These are phyloP conservation scores for Volucella zonaria DNA, from an alignment of 2,888 invertebrate species.

Conservation along the genomic window DNA sequence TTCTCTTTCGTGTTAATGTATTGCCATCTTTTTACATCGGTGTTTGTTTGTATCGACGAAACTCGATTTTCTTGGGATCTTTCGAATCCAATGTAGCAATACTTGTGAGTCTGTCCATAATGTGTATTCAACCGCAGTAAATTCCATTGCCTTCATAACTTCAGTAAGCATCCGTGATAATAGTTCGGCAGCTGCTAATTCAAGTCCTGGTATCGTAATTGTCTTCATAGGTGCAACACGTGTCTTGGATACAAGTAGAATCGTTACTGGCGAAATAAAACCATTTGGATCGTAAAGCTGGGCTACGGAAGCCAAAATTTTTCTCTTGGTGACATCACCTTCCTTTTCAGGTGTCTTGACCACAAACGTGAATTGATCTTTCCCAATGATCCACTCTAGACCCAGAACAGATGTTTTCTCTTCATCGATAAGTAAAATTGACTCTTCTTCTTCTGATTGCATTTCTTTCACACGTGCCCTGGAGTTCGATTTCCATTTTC, in stretches of 20 bases:
- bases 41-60: slow-evolving; percentile 19
- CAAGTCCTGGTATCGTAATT: slow-evolving; percentile 42
- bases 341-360: slow-evolving; percentile 33
- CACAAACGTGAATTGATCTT: slow-evolving; percentile 32
- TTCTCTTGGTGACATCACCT: slow-evolving; percentile 41
- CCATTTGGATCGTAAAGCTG: slow-evolving; percentile 75
- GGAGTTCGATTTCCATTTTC: slow-evolving; percentile 49
- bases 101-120: slow-evolving; percentile 57
- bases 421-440: slow-evolving; percentile 40
- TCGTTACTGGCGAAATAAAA: slow-evolving; percentile 68
- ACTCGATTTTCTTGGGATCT: slow-evolving; percentile 35
- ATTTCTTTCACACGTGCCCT: slow-evolving; percentile 19
- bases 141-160: slow-evolving; percentile 15
- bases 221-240: slow-evolving; percentile 49
- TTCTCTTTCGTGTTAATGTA: no score
- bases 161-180: no score
- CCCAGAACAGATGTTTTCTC: slow-evolving; percentile 46
- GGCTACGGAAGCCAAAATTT: slow-evolving; percentile 27
- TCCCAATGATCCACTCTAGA: slow-evolving; percentile 27
- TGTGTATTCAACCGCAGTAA: neutral
- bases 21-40: slow-evolving; percentile 15
- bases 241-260: slow-evolving; percentile 40
- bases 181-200: slow-evolving; percentile 34
- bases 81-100: slow-evolving; percentile 20
- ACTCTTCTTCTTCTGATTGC: slow-evolving; percentile 30